Evolutionary conservation across 2,113 vertebrate genomes (phyloP), one percentile per base, ranked within the genome.

Genomic region (Chloroceryle aenea): DNA sequence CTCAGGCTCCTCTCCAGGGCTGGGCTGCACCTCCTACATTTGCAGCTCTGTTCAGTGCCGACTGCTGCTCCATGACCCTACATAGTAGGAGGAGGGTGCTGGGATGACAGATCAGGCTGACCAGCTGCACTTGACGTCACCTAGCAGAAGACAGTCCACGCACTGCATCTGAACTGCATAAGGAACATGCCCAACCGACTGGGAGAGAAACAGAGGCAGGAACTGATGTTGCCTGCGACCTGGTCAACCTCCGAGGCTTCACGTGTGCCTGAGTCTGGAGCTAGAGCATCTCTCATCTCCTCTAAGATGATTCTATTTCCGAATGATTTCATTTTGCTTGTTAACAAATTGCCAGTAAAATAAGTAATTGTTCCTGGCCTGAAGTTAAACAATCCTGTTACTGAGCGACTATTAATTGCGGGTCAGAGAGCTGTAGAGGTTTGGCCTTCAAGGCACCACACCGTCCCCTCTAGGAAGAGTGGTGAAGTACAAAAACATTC

Each of bases 401-500:
- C 30, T 18, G 45, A 63, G 26, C 59, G 58, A n/a, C 52, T 66
- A 27, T 53, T 67, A 55, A 47, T 64, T 67, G 67, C 63, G 66
- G 76, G 71, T 85, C 62, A 79, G 85, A 36, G 38, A 93, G 48
- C 22, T 27, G n/a, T 9, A 22, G 63, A 83, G 48, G 12, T 71
- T 91, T 34, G 34, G 58, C 25, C 85, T 95, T 67, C 48, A 12
- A 94, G 88, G 94, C 58, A 82, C 94, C 76, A 97, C 76, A 96
- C 92, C 93, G 96, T 91, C 95, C 97, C 92, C 97, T 94, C 75
- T 93, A 90, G 97, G 95, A 93, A 64, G 69, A 64, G 58, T 25
- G 10, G 6, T 58, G 89, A 96, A 97, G 73, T 97, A 94, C 95
- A 96, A 96, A 97, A 97, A 96, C 89, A 96, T 77, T 71, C 43